Percentiles rank a stretch among this genome's conserved stretches.
These are phyloP conservation scores for Leptocoma aspasia DNA, from an alignment of 2,113 vertebrate species.

Conservation along the genomic window DNA sequence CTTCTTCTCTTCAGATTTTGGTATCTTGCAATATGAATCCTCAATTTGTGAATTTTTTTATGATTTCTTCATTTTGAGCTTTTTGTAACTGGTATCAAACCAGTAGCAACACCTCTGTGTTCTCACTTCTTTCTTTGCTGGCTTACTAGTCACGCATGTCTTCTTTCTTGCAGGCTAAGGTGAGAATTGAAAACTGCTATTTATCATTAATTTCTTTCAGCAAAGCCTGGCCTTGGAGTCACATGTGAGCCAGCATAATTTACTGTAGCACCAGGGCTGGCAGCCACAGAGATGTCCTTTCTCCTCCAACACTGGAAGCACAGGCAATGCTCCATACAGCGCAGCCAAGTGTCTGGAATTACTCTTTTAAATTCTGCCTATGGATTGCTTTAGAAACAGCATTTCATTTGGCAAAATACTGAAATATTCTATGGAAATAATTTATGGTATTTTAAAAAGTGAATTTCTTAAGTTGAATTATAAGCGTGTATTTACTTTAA, in stretches of 20 bases:
- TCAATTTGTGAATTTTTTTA: neutral
- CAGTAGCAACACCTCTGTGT: fast-evolving
- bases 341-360: neutral
- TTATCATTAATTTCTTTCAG: neutral
- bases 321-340: fast-evolving
- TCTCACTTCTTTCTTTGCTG: neutral
- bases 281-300: neutral
- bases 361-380: neutral
- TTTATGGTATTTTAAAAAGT: neutral
- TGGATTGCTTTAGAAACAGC: neutral
- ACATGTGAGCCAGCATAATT: neutral
- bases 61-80: neutral
- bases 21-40: neutral
- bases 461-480: neutral
- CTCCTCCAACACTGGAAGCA: neutral
- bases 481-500: neutral
- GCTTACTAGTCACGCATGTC: neutral
- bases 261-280: neutral
- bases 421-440: neutral
- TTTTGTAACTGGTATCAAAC: neutral
- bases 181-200: neutral
- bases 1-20: neutral
- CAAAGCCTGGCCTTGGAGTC: neutral
- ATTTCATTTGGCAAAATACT: neutral
- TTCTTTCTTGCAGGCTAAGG: neutral